Conservation (phyloP, 2,113 vertebrate genomes). For the Egretta garzetta region DNA sequence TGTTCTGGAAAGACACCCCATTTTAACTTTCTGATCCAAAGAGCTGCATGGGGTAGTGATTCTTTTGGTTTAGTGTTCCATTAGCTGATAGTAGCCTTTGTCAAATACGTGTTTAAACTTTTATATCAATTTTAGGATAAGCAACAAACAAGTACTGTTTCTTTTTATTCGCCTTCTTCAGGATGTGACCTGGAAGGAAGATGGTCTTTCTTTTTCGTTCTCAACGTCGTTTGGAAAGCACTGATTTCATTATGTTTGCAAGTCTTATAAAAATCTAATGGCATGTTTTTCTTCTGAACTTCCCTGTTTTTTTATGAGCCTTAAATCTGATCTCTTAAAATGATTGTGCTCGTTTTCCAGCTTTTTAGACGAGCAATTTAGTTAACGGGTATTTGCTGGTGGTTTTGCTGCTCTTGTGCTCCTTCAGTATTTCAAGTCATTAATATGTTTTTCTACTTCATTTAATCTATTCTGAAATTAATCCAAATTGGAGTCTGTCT, state of each 20-base stretch:
- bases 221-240: neutral
- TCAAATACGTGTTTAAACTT: neutral
- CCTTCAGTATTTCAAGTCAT: neutral
- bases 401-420: neutral
- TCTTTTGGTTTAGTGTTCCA: neutral
- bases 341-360: neutral
- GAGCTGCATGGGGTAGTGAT: neutral
- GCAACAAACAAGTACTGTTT: neutral
- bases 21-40: neutral
- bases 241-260: neutral
- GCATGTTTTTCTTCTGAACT: neutral
- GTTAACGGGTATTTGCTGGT: neutral
- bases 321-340: neutral
- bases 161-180: neutral
- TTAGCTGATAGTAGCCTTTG: neutral
- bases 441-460: neutral
- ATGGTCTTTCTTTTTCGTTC: neutral
- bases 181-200: neutral
- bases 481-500: neutral
- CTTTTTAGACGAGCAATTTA: neutral
- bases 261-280: neutral
- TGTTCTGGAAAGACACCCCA: neutral
- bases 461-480: constrained; percentile 9
- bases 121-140: neutral
- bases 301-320: neutral